These are phyloP conservation scores for Pheosia tremula DNA, from an alignment of 2,888 invertebrate genomes.

Conservation along the genomic window DNA sequence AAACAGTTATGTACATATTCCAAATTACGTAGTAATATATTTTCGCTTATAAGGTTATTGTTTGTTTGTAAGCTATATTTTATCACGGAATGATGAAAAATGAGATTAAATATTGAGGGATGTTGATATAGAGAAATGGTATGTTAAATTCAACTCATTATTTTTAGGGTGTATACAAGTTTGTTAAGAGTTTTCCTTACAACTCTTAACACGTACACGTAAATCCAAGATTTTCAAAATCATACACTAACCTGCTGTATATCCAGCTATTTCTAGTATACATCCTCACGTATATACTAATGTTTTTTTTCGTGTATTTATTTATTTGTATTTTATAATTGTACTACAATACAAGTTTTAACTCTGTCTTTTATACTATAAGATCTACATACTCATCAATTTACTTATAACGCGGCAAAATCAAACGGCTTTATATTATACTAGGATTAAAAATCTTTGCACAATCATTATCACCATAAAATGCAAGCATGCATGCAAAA, in stretches of 20 bases:
- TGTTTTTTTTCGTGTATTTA: constrained; percentile 42
- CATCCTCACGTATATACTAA: background rate
- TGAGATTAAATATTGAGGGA: constrained; percentile 2
- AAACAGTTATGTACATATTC: constrained; percentile 51
- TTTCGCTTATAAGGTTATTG: constrained; percentile 27
- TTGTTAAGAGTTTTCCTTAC: no score
- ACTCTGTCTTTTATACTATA: constrained; percentile 50
- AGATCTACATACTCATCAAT: constrained; percentile 39
- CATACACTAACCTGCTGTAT: no score
- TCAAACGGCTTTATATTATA: constrained; percentile 22
- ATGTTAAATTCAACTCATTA: constrained; percentile 10
- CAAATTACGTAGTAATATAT: constrained; percentile 29
- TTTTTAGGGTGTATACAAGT: no score
- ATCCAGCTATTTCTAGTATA: no score
- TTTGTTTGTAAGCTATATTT: constrained; percentile 20
- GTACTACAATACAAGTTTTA: constrained; percentile 41
- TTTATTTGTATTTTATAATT: constrained; percentile 38
- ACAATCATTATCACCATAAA: no score
- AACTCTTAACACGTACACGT: no score
- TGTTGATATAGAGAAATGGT: constrained; percentile 5
- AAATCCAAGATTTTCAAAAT: no score
- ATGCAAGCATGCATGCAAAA: no score
- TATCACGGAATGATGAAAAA: constrained; percentile 29
- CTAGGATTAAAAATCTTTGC: background rate
- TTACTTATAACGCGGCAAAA: constrained; percentile 43